Percentiles rank a stretch among this genome's conserved stretches.
Evolutionary conservation across 2,113 vertebrate genomes (phyloP).

Genomic region (Hyperopisus bebe): DNA sequence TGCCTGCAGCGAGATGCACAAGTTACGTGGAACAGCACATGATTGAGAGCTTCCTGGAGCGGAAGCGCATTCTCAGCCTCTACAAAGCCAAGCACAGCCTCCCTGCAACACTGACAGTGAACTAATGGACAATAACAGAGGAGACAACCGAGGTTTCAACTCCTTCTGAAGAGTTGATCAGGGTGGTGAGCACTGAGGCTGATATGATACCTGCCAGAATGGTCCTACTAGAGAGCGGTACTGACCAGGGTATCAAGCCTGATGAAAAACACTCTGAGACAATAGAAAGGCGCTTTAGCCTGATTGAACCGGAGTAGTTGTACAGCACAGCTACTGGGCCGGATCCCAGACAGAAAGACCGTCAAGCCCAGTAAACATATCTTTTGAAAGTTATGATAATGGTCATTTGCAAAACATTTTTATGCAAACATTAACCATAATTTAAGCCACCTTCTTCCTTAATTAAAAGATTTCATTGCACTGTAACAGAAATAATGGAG

Average conservation of each 20-base stretch:
- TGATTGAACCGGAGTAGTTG: not conserved
- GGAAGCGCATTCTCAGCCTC: not conserved
- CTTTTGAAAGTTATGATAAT: not conserved
- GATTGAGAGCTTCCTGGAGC: not conserved
- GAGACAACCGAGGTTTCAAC: not conserved
- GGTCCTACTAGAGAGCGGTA: not conserved
- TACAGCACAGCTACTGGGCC: not conserved
- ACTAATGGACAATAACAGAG: not conserved
- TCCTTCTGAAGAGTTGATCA: not conserved
- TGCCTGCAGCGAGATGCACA: not conserved
- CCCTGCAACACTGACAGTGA: not conserved
- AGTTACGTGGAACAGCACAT: not conserved
- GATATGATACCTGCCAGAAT: not conserved
- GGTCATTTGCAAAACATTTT: not conserved
- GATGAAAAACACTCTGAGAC: not conserved
- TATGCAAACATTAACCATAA: not conserved
- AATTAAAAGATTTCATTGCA: not conserved
- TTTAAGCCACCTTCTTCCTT: not conserved
- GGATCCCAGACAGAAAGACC: not conserved
- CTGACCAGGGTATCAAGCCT: not conserved
- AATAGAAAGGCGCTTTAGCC: not conserved
- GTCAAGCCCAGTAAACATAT: not conserved
- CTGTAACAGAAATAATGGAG: not conserved
- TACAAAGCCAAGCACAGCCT: not conserved
- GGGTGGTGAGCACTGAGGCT: not conserved